Evolutionary conservation across 2,797 vertebrate genomes (phyloP), one percentile per base, ranked within the genome.

Genomic region (Parauchenoglanis ngamensis): DNA sequence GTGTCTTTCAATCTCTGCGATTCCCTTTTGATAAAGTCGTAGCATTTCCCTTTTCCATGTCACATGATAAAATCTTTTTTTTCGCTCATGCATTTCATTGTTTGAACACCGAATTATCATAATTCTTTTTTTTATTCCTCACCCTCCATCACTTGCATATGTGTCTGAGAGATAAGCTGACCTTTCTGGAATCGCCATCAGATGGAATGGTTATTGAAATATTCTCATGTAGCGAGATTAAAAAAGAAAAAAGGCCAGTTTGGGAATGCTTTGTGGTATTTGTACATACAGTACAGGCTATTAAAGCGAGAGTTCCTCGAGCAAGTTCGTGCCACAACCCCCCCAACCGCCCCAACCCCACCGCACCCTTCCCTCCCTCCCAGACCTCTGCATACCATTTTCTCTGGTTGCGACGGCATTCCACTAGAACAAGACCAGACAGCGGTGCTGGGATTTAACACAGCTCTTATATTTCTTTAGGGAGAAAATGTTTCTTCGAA

Each of bases 101-200:
- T 95, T 92, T 94, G 95, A 94, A 94, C 92, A 92, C 93, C 94
- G 94, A 96, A 97, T 97, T 92, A 92, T 91, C 89, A 92, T 93
- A 84, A 91, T 87, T 84, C 76, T 91, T 87, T 89, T 88, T 57
- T 85, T 88, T 90, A 88, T 70, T 83, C 93, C 95, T 92, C 95
- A 94, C 94, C 94, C 95, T 94, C 83, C 86, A 83, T 86, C 28
- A 93, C 95, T 88, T 95, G 96, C 95, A 93, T 96, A 95, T 95
- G 95, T 96, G 96, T 40, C 94, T 93, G 92, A 91, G 94, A 96
- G 96, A 97, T 96, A 96, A 90, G 94, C 88, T 97, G 96, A 97
- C 97, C 96, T 98, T 98, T 97, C 95, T 88, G 91, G 96, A 97
- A 96, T 97, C 95, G 96, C 94, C 94, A 97, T 97, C 96, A 95